phyloP scores from a whole-genome alignment of 2,797 vertebrate genomes.

The Falco biarmicus region DNA sequence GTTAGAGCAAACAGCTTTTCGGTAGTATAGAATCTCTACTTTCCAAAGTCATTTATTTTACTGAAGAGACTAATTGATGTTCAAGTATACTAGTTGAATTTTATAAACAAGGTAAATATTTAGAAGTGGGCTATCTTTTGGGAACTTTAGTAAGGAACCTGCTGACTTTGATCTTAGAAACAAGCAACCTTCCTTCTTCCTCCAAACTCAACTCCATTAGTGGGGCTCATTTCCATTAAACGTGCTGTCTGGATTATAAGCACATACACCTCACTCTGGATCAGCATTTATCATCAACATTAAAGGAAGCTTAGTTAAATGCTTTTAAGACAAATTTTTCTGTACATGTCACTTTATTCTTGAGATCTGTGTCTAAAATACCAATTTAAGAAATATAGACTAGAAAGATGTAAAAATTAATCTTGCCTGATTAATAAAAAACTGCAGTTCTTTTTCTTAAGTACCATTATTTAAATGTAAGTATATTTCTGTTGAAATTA shows the following conservation, averaged over 20 bases:
- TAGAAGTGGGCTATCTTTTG: background rate
- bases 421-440: background rate
- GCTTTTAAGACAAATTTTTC: background rate
- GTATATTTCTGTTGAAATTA: background rate
- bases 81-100: background rate
- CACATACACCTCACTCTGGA: background rate
- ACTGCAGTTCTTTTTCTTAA: background rate
- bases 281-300: background rate
- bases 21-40: background rate
- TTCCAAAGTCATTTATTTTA: slow-evolving; percentile 32
- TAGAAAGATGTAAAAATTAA: background rate
- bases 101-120: slow-evolving; percentile 14
- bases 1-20: background rate
- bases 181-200: background rate
- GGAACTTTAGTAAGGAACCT: background rate
- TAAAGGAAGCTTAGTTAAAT: background rate
- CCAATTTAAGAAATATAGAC: background rate
- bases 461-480: background rate
- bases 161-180: background rate
- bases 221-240: background rate
- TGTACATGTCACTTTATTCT: background rate
- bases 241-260: background rate
- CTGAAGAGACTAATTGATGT: background rate
- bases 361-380: background rate
- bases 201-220: background rate